Conservation (phyloP, 2,797 vertebrate species). For the Telmatherina bonti region DNA sequence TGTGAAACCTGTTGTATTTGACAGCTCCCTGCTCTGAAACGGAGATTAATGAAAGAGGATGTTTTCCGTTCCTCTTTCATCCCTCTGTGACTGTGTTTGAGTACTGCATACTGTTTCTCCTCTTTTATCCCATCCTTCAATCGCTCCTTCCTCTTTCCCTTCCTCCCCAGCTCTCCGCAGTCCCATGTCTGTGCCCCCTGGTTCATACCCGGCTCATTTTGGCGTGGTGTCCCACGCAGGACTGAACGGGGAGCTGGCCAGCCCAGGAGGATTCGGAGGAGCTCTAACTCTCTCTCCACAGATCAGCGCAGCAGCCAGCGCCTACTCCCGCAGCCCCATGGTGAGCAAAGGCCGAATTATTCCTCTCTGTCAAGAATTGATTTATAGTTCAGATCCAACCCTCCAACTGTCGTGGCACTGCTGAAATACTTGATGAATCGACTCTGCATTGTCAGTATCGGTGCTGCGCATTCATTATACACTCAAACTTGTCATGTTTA, state of each 20-base stretch:
- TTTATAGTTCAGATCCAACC: constrained; percentile 45
- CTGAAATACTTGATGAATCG: constrained; percentile 38
- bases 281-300: constrained; percentile 90
- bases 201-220: constrained; percentile 88
- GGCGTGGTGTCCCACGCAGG: constrained; percentile 88
- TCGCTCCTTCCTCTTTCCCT: constrained; percentile 46
- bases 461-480: constrained; percentile 26
- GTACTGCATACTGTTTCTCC: constrained; percentile 30
- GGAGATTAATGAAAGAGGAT: constrained; percentile 12
- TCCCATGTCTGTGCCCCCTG: constrained; percentile 86
- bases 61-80: constrained; percentile 31
- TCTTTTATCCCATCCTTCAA: constrained; percentile 49
- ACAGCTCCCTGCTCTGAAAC: neutral
- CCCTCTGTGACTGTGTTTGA: constrained; percentile 56
- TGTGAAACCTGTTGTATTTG: too few species aligned
- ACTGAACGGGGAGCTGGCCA: constrained; percentile 88
- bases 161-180: constrained; percentile 86
- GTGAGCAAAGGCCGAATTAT: constrained; percentile 76
- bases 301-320: constrained; percentile 84
- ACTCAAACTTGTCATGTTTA: constrained; percentile 35
- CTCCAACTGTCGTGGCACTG: constrained; percentile 25
- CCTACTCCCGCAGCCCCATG: constrained; percentile 88
- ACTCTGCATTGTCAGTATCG: constrained; percentile 20
- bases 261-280: constrained; percentile 87
- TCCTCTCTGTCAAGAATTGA: constrained; percentile 46